Percentiles rank a stretch among this genome's conserved stretches.
Evolutionary conservation across 2,888 invertebrate genomes (phyloP).

Genomic region (Hofmannophila pseudospretella): DNA sequence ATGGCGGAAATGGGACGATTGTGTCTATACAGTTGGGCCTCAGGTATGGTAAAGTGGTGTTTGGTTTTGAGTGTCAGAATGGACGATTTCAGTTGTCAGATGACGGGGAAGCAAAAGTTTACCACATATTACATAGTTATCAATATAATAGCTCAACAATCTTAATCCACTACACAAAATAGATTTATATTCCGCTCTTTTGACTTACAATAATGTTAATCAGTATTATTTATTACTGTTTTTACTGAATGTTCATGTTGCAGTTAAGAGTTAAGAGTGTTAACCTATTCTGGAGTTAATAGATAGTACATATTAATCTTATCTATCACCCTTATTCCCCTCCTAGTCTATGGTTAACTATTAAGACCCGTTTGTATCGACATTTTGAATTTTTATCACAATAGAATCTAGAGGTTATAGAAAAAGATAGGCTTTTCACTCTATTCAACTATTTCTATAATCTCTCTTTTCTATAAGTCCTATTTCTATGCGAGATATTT

Average conservation of each 20-base stretch:
- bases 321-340: constrained; percentile 41
- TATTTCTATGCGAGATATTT: no score
- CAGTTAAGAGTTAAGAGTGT: constrained; percentile 38
- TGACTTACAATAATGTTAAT: constrained; percentile 25
- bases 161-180: constrained; percentile 35
- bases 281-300: constrained; percentile 36
- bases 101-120: constrained; percentile 68
- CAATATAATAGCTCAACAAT: constrained; percentile 38
- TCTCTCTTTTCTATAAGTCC: no score
- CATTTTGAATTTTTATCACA: constrained; percentile 25
- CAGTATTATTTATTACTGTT: constrained; percentile 66
- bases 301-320: constrained; percentile 40
- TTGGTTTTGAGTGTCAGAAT: constrained; percentile 61
- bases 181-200: constrained; percentile 47
- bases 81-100: constrained; percentile 65
- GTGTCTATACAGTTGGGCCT: background rate
- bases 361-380: constrained; percentile 36
- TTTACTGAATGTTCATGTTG: constrained; percentile 34
- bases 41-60: constrained; percentile 37
- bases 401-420: background rate
- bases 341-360: constrained; percentile 52
- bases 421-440: no score
- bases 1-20: background rate
- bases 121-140: constrained; percentile 28
- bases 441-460: no score